These are phyloP conservation scores for Micromesistius poutassou DNA, from an alignment of 2,797 vertebrate species.

Conservation along the genomic window DNA sequence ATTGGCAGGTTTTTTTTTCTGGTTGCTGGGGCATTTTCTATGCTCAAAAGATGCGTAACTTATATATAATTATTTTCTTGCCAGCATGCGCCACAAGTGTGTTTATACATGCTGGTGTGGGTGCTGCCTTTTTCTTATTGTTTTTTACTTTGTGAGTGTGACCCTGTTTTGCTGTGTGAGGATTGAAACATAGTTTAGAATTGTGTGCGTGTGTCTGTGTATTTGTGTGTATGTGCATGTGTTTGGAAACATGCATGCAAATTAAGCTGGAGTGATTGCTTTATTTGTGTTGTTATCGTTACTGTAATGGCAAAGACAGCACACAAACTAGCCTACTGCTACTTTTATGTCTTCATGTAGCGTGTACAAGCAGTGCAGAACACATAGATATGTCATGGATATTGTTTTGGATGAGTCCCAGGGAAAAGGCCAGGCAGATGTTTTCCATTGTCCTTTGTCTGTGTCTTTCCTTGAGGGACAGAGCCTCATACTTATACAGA, in stretches of 20 bases:
- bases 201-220: constrained; percentile 30
- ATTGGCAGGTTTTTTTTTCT: constrained; percentile 46
- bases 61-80: constrained; percentile 54
- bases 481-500: constrained; percentile 42
- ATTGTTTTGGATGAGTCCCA: constrained; percentile 60
- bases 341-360: constrained; percentile 55
- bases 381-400: constrained; percentile 61
- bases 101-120: constrained; percentile 32
- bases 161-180: constrained; percentile 8
- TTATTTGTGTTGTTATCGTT: too few species aligned
- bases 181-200: constrained; percentile 20
- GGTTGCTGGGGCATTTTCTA: constrained; percentile 50
- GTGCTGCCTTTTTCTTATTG: constrained; percentile 18
- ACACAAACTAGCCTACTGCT: neutral
- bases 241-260: neutral
- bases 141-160: neutral
- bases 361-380: constrained; percentile 37
- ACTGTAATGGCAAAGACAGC: neutral
- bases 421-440: constrained; percentile 66
- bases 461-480: constrained; percentile 60
- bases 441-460: constrained; percentile 75
- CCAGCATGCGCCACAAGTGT: constrained; percentile 68
- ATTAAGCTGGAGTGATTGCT: too few species aligned
- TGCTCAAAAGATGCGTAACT: constrained; percentile 57
- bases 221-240: constrained; percentile 10